Percentiles rank a stretch among this genome's conserved stretches.
Evolutionary conservation across 2,113 vertebrate genomes (phyloP).

Genomic region (Oreochromis niloticus): DNA sequence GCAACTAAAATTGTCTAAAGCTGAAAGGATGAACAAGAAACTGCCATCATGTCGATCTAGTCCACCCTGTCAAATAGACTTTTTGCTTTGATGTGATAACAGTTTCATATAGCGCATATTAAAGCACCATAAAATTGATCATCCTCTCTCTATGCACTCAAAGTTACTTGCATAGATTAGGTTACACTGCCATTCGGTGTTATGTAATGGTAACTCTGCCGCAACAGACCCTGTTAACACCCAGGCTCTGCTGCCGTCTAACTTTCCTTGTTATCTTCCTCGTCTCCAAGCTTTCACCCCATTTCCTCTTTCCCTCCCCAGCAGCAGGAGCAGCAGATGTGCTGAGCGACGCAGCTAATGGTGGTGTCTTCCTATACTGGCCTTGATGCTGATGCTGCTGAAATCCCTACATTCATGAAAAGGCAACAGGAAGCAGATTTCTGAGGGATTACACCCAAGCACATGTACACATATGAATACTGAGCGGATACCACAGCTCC

Average conservation of each 20-base stretch:
- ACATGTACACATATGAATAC: conserved; percentile 4
- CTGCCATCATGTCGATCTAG: neutral
- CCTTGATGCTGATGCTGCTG: conserved; percentile 10
- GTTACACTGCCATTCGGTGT: conserved; percentile 26
- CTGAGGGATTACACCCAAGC: conserved; percentile 39
- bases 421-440: conserved; percentile 59
- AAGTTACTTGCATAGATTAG: conserved; percentile 11
- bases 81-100: neutral
- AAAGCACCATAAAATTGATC: neutral
- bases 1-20: neutral
- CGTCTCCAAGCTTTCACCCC: neutral
- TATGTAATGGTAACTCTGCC: conserved; percentile 25
- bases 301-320: neutral
- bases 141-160: neutral
- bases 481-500: neutral
- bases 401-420: conserved; percentile 46
- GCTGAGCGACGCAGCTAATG: conserved; percentile 9
- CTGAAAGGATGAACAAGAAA: neutral
- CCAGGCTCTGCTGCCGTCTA: neutral
- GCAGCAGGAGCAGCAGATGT: conserved; percentile 19
- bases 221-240: neutral
- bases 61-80: neutral
- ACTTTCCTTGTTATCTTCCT: conserved; percentile 18
- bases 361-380: conserved; percentile 5
- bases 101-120: neutral